Evolutionary conservation across 53 echinoderm and acorn worm genomes (phyloP).

Genomic region (Antedon mediterranea): DNA sequence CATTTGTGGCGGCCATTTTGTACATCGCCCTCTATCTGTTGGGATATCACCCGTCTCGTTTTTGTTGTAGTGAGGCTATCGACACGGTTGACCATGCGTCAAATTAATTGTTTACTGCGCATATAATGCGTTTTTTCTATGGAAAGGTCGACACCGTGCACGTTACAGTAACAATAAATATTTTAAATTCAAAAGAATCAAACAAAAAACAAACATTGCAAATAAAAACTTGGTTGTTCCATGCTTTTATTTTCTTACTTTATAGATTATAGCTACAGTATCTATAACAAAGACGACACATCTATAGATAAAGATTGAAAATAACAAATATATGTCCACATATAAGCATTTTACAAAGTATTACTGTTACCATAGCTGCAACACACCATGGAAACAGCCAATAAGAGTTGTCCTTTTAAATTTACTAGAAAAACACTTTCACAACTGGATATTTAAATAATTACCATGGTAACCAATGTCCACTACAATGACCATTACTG

Average conservation of each 20-base stretch:
- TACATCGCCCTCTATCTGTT: not conserved
- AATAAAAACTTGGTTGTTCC: not conserved
- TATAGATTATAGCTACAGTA: slow-evolving; percentile 1
- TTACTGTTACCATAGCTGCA: not conserved
- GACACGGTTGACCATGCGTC: too few species aligned
- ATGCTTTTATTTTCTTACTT: not conserved
- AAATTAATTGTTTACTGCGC: too few species aligned
- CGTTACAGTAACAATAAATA: too few species aligned
- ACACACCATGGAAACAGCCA: not conserved
- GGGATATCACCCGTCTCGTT: too few species aligned
- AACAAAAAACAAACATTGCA: too few species aligned
- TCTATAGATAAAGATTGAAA: not conserved
- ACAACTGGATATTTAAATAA: too few species aligned
- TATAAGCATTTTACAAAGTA: not conserved
- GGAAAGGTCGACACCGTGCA: too few species aligned
- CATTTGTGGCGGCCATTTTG: not conserved
- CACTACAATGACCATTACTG: too few species aligned
- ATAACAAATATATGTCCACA: not conserved
- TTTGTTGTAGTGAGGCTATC: too few species aligned
- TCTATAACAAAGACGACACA: not conserved
- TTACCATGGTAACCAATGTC: too few species aligned
- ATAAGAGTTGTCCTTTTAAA: not conserved
- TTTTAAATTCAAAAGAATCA: too few species aligned
- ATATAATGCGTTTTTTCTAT: too few species aligned
- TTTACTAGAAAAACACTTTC: not conserved